Evolutionary conservation across 2,888 invertebrate genomes (phyloP), one percentile per base, ranked within the genome.

Genomic region (Lacanobia wlatinum): DNA sequence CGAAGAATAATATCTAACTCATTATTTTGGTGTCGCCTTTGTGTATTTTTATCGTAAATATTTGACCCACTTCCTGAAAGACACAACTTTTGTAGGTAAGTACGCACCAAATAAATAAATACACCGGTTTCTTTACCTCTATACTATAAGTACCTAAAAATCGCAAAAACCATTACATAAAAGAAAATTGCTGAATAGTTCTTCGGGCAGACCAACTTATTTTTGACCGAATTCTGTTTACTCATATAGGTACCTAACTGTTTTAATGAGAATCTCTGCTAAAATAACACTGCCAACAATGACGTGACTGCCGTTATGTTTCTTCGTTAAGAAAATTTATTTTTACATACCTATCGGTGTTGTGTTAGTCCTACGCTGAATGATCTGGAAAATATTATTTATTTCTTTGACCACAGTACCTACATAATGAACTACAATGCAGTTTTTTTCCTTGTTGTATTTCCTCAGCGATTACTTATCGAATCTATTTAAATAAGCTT

Each of bases 251-350:
- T 43, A 43, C 1, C 9, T 40, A 10, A n/a, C n/a, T 48, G 46
- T 59, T 62, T 73, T 72, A 76, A 74, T 74, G 28, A 56, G 53
- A 43, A 73, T 21, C 40, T 58, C 23, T 43, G 21, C 23, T 63
- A 78, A 48, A 84, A 59, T 78, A 76, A 71, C 48, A 48, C 46
- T 73, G 70, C 48, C 43, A 70, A 73, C 56, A 72, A 58, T 65
- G 71, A 67, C 63, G 46, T 50, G 14, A 50, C 21, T 60, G 9
- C 69, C 73, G 80, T 78, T 79, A 73, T 50, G 58, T 70, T 61
- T 60, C 67, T 77, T 64, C 38, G 38, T 68, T 50, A 73, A 4
- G 18, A 70, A 58, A 70, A 55, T 34, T n/a, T 34, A 34, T 21
- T 9, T 56, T 2, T 23, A 50, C 3, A 2, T 48, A 34, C 3